Evolutionary conservation across 2,888 invertebrate species (phyloP), one percentile per base, ranked within the genome.

Genomic region (Acronicta alni): DNA sequence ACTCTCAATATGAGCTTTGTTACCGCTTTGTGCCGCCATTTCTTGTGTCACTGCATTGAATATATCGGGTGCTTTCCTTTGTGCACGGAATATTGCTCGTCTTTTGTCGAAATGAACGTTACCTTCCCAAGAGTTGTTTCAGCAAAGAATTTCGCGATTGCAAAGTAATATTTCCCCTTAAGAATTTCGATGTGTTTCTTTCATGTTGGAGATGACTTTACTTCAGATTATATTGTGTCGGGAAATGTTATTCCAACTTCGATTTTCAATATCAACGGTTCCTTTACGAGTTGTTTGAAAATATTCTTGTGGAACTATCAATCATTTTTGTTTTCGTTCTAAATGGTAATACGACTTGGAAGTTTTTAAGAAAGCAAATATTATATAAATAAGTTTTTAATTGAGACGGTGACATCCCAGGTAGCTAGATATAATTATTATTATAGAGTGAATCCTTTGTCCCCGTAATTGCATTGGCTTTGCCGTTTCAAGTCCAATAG

Each of bases 41-140:
- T 92, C 93, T 93, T 93, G 89, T 93, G 93, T 93, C 93, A 93
- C 93, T 92, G 92, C 94, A 93, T 93, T 92, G 93, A 93, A 93
- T 93, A 93, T 93, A 93, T 93, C 92, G 93, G 89, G 87, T 87
- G 91, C 88, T 89, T 88, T 89, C 93, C 93, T 93, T 93, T 93
- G 93, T 93, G 91, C 90, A 86, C 89, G 87, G 92, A 90, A 93
- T 93, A 93, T 93, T 93, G 93, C 92, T 92, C 90, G 90, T 92
- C 93, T 90, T 92, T 93, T 92, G 90, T 92, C 91, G 90, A 90
- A 92, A 92, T 91, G 92, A 93, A 92, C 91, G 91, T 90, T 89
- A 90, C 92, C 92, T 90, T 86, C 86, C 91, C 89, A 87, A 90
- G 91, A 91, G 92, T 93, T 93, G 93, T 93, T 93, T 92, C 93